A percentile compares a stretch with the other conserved stretches of the same genome.
Conservation (phyloP, 1,140 invertebrate genomes). For the Diorhabda carinulata region DNA sequence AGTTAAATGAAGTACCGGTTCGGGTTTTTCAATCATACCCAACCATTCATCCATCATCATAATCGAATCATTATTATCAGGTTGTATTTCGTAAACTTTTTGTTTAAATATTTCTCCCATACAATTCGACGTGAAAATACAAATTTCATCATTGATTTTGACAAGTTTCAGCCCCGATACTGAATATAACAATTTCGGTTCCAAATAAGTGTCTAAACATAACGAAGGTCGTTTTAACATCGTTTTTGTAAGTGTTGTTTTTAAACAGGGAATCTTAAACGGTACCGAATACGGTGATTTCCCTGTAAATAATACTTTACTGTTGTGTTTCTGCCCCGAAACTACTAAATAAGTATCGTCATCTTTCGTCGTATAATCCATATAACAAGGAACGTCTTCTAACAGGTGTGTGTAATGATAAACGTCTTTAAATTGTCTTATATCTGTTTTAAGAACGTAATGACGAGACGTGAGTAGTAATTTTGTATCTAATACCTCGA, state of each 20-base stretch:
- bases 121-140: conserved; percentile 8
- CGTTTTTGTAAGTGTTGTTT: not conserved
- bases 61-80: not conserved
- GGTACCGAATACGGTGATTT: conserved; percentile 10
- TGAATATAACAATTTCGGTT: conserved; percentile 7
- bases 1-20: not conserved
- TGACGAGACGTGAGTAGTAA: conserved; percentile 11
- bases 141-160: conserved; percentile 8
- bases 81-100: conserved; percentile 9
- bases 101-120: conserved; percentile 19
- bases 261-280: conserved; percentile 9
- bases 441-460: conserved; percentile 10
- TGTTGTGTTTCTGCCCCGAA: not conserved
- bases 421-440: conserved; percentile 7
- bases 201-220: conserved; percentile 5
- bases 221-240: not conserved
- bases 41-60: conserved; percentile 1
- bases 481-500: conserved; percentile 1
- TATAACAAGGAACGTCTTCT: conserved; percentile 12
- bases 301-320: conserved; percentile 13
- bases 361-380: not conserved
- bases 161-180: conserved; percentile 11
- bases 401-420: conserved; percentile 9
- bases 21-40: not conserved
- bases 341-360: conserved; percentile 12